Conservation (phyloP, 23 tunicate species). For the Clavelina lepadiformis region DNA sequence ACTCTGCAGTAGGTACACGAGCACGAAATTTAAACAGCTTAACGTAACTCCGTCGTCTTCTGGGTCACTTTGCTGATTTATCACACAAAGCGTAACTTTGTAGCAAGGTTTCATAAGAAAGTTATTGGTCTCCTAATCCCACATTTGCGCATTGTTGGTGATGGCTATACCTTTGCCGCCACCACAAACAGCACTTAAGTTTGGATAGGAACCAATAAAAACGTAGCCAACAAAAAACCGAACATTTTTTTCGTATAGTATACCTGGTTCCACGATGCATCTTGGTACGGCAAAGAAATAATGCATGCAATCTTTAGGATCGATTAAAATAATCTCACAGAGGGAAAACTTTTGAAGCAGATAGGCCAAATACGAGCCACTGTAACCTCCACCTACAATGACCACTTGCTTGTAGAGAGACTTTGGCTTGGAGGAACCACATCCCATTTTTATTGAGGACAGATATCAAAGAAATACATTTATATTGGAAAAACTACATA, state of each 20-base stretch:
- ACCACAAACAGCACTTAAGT: not conserved
- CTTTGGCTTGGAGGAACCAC: conserved; percentile 16
- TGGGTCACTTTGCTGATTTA: no score
- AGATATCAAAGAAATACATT: no score
- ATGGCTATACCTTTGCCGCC: no score
- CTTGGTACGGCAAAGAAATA: conserved; percentile 6
- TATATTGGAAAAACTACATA: no score
- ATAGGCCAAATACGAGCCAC: conserved; percentile 15
- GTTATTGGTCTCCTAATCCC: no score
- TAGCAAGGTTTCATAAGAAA: no score
- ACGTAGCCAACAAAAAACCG: not conserved
- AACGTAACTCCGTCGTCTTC: not conserved
- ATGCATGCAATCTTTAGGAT: conserved; percentile 10
- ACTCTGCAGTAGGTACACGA: conserved; percentile 4
- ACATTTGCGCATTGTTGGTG: no score
- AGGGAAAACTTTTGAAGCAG: not conserved
- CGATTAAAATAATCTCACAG: conserved; percentile 12
- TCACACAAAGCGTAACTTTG: no score
- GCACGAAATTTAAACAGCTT: not conserved
- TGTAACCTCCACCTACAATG: conserved; percentile 18
- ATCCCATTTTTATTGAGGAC: conserved; percentile 19
- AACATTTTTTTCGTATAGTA: not conserved
- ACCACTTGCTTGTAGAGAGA: not conserved
- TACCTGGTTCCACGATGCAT: conserved; percentile 32
- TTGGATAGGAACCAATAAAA: not conserved